phyloP scores from a whole-genome alignment of 2,113 vertebrate genomes.

The Syngnathus typhle region DNA sequence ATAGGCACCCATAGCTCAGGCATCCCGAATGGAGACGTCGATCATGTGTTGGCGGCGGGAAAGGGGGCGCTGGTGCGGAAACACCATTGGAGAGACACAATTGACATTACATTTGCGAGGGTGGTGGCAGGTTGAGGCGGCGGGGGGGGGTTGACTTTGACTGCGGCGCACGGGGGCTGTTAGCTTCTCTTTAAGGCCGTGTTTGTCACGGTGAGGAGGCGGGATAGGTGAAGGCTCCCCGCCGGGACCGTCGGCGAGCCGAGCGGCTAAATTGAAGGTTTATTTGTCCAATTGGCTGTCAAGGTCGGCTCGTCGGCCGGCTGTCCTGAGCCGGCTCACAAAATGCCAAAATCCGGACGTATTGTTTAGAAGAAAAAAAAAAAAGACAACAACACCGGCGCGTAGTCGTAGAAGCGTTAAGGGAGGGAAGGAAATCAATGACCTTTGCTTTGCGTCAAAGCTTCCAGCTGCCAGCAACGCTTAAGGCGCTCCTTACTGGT shows the following conservation, averaged over 20 bases:
- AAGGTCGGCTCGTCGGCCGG: slow-evolving; percentile 96
- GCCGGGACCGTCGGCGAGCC: slow-evolving; percentile 80
- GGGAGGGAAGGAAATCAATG: slow-evolving; percentile 82
- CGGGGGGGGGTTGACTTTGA: slow-evolving; percentile 91
- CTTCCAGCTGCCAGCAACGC: slow-evolving; percentile 88
- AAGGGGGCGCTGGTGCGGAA: slow-evolving; percentile 23
- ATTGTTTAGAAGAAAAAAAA: slow-evolving; percentile 75
- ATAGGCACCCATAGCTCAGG: too few relatives aligned
- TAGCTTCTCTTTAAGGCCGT: slow-evolving; percentile 83
- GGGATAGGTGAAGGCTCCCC: slow-evolving; percentile 97
- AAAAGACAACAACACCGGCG: slow-evolving; percentile 39
- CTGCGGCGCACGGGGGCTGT: slow-evolving; percentile 81
- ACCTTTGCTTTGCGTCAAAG: slow-evolving; percentile 88
- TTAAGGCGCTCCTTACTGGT: slow-evolving; percentile 83
- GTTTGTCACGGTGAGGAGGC: not conserved
- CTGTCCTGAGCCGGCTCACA: slow-evolving; percentile 95
- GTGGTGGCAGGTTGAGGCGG: slow-evolving; percentile 34
- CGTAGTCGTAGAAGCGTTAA: slow-evolving; percentile 11
- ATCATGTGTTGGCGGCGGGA: not conserved
- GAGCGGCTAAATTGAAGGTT: slow-evolving; percentile 98
- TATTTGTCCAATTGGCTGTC: slow-evolving; percentile 99
- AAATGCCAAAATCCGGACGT: slow-evolving; percentile 99
- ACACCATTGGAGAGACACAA: slow-evolving; percentile 79
- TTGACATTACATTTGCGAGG: slow-evolving; percentile 95
- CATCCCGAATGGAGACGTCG: not conserved